Conservation (phyloP, 2,888 invertebrate species). For the Rhagophthalmus giganteus region DNA sequence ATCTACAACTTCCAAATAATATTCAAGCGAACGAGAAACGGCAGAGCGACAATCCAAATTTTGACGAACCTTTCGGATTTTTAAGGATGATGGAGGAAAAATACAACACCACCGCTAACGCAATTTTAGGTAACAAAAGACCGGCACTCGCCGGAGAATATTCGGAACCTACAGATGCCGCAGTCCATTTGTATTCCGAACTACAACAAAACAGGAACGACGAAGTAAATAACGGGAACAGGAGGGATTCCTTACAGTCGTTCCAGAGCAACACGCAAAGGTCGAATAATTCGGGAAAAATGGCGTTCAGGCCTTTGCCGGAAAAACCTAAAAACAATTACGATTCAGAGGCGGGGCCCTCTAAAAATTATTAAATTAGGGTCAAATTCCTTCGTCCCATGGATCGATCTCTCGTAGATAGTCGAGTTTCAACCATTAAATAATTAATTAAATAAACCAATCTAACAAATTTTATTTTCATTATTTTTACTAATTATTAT, state of each 20-base stretch:
- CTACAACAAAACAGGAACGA: conserved; percentile 54
- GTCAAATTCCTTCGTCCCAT: too few species aligned
- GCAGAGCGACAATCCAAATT: conserved; percentile 25
- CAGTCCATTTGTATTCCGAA: conserved; percentile 61
- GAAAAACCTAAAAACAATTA: conserved; percentile 59
- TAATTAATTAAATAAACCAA: too few species aligned
- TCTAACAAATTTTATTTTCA: not conserved
- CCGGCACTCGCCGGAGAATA: conserved; percentile 58
- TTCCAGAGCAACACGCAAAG: conserved; percentile 26
- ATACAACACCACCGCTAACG: conserved; percentile 48
- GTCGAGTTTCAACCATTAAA: too few species aligned
- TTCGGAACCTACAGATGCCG: conserved; percentile 61
- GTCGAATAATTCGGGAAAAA: conserved; percentile 56
- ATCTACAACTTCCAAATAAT: conserved; percentile 55
- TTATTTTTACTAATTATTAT: conserved; percentile 5
- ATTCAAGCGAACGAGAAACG: conserved; percentile 37
- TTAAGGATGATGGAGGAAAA: conserved; percentile 65
- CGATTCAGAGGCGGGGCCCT: conserved; percentile 36
- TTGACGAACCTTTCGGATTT: conserved; percentile 60
- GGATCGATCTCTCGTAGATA: too few species aligned
- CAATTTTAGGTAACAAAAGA: conserved; percentile 33
- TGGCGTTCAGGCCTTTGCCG: conserved; percentile 71
- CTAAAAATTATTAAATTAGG: conserved; percentile 17
- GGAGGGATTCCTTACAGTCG: conserved; percentile 37
- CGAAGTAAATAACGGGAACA: conserved; percentile 28